Evolutionary conservation across 2,113 vertebrate species (phyloP), one percentile per base, ranked within the genome.

Genomic region (Daphoenositta chrysoptera): DNA sequence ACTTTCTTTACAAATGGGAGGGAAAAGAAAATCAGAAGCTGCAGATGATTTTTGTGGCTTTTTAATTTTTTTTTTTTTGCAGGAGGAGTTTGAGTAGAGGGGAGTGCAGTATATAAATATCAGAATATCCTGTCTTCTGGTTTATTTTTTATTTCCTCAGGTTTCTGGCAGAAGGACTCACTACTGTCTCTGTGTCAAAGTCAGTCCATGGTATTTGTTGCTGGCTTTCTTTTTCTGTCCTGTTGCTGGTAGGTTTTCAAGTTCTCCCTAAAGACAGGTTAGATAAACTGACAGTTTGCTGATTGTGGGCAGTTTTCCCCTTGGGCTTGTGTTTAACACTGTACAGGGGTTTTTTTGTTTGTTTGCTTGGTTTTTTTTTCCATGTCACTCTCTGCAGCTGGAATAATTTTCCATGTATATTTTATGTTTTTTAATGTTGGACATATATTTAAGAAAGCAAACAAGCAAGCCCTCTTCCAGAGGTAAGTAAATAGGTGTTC

Each of bases 11-110:
- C 27, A 45, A 89, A 81, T 64, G 8, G 15, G 40, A 83, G 33
- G 39, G 57, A 76, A 95, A 97, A 76, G 70, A 81, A 97, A 96
- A 97, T 93, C 56, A 6, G 37, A 89, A 91, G 16, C 21, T 85
- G n/a, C n/a, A 45, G 53, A 78, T 23, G 11, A 45, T 23, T 68
- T 80, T 76, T 83, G 45, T 64, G 7, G 3, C 2, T 2, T 53
- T 44, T 66, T 12, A 15, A 7, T 3, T 10, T 40, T 24, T 42
- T 23, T 12, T 50, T 85, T 57, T 40, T 42, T 12, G 1, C 6
- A 37, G 18, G 10, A 31, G 9, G 4, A 12, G 4, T 8, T 5
- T 15, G 10, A 15, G 2, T 42, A 21, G 3, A 37, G 21, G 8
- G 11, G 7, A 56, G 3, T 30, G 14, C 6, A 50, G 28, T 61